Percentiles rank a stretch among this genome's conserved stretches.
Evolutionary conservation across 2,888 invertebrate genomes (phyloP).

Genomic region (Ryuthela nishihirai): DNA sequence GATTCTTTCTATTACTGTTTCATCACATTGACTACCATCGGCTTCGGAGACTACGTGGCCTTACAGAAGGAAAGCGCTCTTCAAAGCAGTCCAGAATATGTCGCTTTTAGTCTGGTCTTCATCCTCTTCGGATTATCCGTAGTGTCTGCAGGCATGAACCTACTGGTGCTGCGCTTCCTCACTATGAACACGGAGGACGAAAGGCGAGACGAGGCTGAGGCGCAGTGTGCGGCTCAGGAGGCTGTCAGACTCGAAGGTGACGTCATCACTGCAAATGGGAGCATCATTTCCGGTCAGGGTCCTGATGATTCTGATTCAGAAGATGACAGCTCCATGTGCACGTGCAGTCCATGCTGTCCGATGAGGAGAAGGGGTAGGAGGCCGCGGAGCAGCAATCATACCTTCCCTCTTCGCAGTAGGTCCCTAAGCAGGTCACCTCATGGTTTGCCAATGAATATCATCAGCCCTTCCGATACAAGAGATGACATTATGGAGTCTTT

Average conservation of each 20-base stretch:
- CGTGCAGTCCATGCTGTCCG: conserved; percentile 59
- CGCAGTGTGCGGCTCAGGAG: conserved; percentile 85
- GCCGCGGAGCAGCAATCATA: conserved; percentile 44
- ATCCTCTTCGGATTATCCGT: conserved; percentile 98
- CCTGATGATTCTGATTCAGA: conserved; percentile 43
- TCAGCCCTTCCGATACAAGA: conserved; percentile 20
- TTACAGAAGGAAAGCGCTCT: conserved; percentile 92
- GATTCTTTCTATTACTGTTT: conserved; percentile 98
- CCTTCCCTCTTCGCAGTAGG: conserved; percentile 19
- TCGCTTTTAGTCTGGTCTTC: conserved; percentile 92
- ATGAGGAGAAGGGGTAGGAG: conserved; percentile 54
- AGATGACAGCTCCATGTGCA: conserved; percentile 67
- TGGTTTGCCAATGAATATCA: conserved; percentile 25
- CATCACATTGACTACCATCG: conserved; percentile 96
- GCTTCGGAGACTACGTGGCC: conserved; percentile 98
- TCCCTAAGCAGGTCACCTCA: conserved; percentile 27
- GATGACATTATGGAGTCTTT: conserved; percentile 34
- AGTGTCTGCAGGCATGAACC: conserved; percentile 96
- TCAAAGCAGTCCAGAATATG: conserved; percentile 92
- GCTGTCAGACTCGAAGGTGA: conserved; percentile 94
- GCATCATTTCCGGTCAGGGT: conserved; percentile 42
- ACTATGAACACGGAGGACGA: conserved; percentile 97
- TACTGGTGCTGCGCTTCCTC: conserved; percentile 93
- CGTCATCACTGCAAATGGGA: conserved; percentile 65
- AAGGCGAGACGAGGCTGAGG: conserved; percentile 90